Base-by-base conservation (phyloP, 1,140 invertebrate genomes). In the Battus philenor region DNA sequence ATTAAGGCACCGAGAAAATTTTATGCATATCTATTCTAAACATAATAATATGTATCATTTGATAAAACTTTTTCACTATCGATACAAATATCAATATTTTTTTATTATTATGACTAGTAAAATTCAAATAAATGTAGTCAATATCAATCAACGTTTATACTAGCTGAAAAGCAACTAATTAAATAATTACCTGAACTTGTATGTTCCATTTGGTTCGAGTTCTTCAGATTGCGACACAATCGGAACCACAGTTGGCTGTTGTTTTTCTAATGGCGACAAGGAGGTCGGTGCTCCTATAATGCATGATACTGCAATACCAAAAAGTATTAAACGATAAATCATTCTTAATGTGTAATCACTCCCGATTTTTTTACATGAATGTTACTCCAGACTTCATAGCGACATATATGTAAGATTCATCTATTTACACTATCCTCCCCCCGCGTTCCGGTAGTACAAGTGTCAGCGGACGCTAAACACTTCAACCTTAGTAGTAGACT, bases 171-270 rank as follows among this genome's bases (percentile, higher is more conserved):
- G n/a, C 46, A 11, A 31, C 17, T 11, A 45, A 36, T 24, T 15
- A 15, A 1, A 44, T 33, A 30, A 33, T 46, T 70, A 87, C 83
- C 83, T 87, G 64, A 72, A 87, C 65, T 82, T 73, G 54, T 90
- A 88, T 4, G 86, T 82, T 48, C 89, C 89, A 50, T 89, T 88
- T 0, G 82, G 61, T 44, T 89, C 86, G 1, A 89, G 77, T 38
- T 89, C 84, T 24, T 85, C 73, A 1, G 64, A 75, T 30, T 88
- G 87, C 6, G 78, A 74, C 1, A 90, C 16, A 15, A 90, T 89
- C 0, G 87, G 72, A 4, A 89, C 80, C 0, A 87, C 82, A 2
- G 79, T 80, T 0, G 68, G 59, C 24, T 77, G 76, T 27, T 70
- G 59, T 15, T 73, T 68, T 47, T 84, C 61, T 4, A 50, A 31